A percentile compares a stretch with the other conserved stretches of the same genome.
Evolutionary conservation across 2,888 invertebrate species (phyloP).

Genomic region (Drosophila mercatorum): DNA sequence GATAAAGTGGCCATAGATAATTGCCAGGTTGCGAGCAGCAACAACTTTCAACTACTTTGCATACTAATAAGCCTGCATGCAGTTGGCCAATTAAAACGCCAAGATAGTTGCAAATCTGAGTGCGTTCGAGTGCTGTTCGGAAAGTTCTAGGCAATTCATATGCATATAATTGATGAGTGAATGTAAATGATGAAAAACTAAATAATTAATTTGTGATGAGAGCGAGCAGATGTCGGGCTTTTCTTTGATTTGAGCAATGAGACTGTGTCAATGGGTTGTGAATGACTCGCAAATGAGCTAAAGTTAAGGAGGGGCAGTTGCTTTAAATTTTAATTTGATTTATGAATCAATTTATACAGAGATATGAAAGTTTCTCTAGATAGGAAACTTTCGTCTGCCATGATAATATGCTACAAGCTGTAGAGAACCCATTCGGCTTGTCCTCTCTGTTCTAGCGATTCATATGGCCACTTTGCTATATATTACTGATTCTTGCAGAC

Average conservation of each 20-base stretch:
- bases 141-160: not conserved
- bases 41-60: constrained; percentile 20
- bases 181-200: not conserved
- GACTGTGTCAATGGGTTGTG: not conserved
- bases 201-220: not conserved
- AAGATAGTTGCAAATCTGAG: not conserved
- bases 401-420: too few species aligned
- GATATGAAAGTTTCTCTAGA: too few species aligned
- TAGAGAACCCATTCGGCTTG: too few species aligned
- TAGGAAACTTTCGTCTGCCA: too few species aligned
- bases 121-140: constrained; percentile 1
- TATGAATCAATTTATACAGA: too few species aligned
- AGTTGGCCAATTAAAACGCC: constrained; percentile 27
- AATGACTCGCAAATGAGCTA: fast-evolving
- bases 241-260: not conserved
- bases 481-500: too few species aligned
- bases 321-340: not conserved
- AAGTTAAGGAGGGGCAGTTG: not conserved
- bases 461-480: too few species aligned
- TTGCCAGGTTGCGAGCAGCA: constrained; percentile 26
- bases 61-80: constrained; percentile 23
- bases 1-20: constrained; percentile 40
- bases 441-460: too few species aligned
- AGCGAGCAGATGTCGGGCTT: not conserved
- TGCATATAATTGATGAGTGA: constrained; percentile 2